Evolutionary conservation across 2,113 vertebrate species (phyloP).

Genomic region (Deroptyus accipitrinus): DNA sequence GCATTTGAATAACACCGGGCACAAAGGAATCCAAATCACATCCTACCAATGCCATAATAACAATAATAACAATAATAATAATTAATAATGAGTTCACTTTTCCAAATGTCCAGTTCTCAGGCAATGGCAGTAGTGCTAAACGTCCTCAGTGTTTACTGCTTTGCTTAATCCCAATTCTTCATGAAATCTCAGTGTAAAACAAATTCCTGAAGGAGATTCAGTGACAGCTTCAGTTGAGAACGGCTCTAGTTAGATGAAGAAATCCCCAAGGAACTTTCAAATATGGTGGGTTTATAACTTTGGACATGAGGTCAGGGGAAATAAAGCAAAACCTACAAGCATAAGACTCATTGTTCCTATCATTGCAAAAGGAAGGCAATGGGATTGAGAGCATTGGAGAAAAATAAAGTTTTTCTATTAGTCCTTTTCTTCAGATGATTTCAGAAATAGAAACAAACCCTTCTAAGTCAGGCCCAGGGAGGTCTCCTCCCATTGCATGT

Average conservation of each 20-base stretch:
- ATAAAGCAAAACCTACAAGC: neutral
- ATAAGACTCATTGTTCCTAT: neutral
- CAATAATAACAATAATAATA: neutral
- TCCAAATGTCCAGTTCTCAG: neutral
- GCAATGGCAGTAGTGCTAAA: neutral
- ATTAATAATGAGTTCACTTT: neutral
- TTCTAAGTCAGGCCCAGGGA: neutral
- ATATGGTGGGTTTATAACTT: neutral
- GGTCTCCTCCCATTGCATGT: neutral
- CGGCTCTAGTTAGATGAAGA: neutral
- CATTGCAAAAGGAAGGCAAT: neutral
- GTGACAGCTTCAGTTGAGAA: neutral
- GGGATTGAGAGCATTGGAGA: neutral
- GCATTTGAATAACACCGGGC: neutral
- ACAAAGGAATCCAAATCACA: neutral
- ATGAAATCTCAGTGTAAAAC: neutral
- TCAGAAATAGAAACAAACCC: neutral
- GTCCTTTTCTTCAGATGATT: neutral
- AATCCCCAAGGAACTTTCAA: neutral
- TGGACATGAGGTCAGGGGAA: neutral
- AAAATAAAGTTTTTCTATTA: neutral
- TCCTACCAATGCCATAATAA: neutral
- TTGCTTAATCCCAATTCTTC: neutral
- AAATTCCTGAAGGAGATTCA: neutral
- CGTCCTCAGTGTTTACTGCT: neutral